Conservation (phyloP, 2,888 invertebrate species). For the Tenthredo scrophulariae region DNA sequence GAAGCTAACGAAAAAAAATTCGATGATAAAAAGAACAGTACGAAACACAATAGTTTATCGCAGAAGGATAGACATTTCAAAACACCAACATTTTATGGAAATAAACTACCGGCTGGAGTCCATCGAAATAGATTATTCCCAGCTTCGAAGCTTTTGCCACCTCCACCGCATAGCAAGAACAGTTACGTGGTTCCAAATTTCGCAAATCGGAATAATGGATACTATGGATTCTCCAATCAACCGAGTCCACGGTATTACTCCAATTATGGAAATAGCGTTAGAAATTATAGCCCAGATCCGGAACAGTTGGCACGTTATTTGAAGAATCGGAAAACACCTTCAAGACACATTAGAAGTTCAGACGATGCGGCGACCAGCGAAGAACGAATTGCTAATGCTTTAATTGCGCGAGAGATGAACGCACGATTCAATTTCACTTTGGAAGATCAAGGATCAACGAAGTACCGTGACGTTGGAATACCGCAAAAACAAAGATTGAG, state of each 20-base stretch:
- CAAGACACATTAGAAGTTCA: conserved; percentile 19
- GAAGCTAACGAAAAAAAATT: conserved; percentile 44
- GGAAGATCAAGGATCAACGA: background rate
- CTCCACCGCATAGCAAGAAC: conserved; percentile 60
- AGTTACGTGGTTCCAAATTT: conserved; percentile 61
- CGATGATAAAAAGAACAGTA: background rate
- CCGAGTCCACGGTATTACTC: background rate
- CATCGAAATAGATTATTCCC: conserved; percentile 52
- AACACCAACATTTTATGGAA: conserved; percentile 4
- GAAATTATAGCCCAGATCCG: conserved; percentile 28
- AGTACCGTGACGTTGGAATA: conserved; percentile 9
- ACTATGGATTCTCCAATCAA: background rate
- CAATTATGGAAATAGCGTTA: background rate
- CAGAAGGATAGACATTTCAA: conserved; percentile 19
- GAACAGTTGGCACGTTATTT: conserved; percentile 23
- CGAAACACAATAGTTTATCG: conserved; percentile 13
- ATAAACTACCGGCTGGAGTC: background rate
- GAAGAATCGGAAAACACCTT: conserved; percentile 2
- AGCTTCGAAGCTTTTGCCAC: conserved; percentile 62
- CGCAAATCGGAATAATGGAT: background rate
- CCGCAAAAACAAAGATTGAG: conserved; percentile 55
- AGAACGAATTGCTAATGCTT: conserved; percentile 39
- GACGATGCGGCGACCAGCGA: conserved; percentile 4
- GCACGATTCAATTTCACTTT: conserved; percentile 35
- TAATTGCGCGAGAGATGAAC: conserved; percentile 55